Percentiles rank a stretch among this genome's conserved stretches.
These are phyloP conservation scores for Campoplex capitator DNA, from an alignment of 2,888 invertebrate genomes.

Conservation along the genomic window DNA sequence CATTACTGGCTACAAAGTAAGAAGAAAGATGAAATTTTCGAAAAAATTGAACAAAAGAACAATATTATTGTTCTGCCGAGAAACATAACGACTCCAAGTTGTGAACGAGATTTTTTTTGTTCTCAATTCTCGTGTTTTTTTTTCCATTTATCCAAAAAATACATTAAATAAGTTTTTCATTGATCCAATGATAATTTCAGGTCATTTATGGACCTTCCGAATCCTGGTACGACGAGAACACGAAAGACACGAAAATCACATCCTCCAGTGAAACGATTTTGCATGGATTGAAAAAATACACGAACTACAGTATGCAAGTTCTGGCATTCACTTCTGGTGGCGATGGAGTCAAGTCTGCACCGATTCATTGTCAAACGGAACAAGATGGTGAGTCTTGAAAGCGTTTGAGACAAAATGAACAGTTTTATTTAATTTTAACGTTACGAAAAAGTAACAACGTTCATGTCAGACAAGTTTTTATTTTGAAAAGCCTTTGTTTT, in stretches of 20 bases:
- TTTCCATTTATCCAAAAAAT: not conserved
- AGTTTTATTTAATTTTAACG: not conserved
- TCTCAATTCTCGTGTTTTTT: not conserved
- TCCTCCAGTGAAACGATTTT: slow-evolving; percentile 96
- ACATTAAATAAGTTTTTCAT: not conserved
- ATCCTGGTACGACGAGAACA: slow-evolving; percentile 96
- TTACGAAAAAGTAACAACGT: not conserved
- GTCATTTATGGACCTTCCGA: slow-evolving; percentile 96
- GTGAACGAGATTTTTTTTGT: not conserved
- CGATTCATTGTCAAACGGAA: slow-evolving; percentile 97
- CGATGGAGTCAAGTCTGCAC: slow-evolving; percentile 94
- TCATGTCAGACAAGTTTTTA: no score
- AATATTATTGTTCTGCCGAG: not conserved
- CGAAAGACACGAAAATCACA: slow-evolving; percentile 95
- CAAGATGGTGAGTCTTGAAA: slow-evolving; percentile 91
- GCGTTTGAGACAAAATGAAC: not conserved
- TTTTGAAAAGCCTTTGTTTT: no score
- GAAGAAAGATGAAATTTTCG: not conserved
- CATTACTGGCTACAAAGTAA: slow-evolving; percentile 95
- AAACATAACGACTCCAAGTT: not conserved
- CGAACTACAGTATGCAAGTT: slow-evolving; percentile 98
- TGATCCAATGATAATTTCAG: slow-evolving; percentile 67
- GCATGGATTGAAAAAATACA: slow-evolving; percentile 97
- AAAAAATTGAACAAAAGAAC: not conserved
- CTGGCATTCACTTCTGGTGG: slow-evolving; percentile 97